Evolutionary conservation across 2,113 vertebrate genomes (phyloP).

Genomic region (Eclectus roratus): DNA sequence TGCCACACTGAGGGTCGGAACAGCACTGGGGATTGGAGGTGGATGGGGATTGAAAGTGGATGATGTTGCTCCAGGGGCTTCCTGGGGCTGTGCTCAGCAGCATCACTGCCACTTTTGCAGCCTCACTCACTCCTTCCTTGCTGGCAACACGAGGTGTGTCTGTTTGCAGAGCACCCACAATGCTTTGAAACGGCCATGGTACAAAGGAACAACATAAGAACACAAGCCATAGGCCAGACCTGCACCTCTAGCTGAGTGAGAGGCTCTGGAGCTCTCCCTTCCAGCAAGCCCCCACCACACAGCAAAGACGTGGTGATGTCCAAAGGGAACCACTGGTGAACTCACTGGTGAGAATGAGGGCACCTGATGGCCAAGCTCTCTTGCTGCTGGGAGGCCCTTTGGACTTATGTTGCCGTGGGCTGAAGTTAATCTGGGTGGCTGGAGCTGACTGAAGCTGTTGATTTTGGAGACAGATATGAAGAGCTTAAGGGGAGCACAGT

Average conservation of each 20-base stretch:
- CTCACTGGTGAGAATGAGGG: background rate
- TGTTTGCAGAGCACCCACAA: background rate
- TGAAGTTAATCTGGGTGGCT: background rate
- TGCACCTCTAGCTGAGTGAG: accelerated
- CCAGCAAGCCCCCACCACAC: background rate
- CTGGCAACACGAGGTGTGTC: accelerated
- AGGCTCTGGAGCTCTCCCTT: background rate
- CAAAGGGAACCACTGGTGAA: background rate
- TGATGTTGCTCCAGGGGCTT: background rate
- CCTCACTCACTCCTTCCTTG: background rate
- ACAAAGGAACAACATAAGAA: background rate
- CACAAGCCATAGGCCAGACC: background rate
- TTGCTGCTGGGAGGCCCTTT: background rate
- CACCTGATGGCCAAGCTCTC: accelerated
- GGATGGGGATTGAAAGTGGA: background rate
- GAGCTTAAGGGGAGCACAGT: background rate
- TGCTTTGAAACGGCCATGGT: background rate
- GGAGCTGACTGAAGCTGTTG: background rate
- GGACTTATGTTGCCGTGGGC: background rate
- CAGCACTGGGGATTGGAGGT: background rate
- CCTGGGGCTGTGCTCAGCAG: background rate
- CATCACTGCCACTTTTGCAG: accelerated
- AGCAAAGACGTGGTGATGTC: background rate
- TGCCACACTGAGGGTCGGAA: accelerated
- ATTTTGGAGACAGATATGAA: background rate